Percentiles rank a stretch among this genome's conserved stretches.
Conservation (phyloP, 1,140 invertebrate species). For the Magallana angulata region DNA sequence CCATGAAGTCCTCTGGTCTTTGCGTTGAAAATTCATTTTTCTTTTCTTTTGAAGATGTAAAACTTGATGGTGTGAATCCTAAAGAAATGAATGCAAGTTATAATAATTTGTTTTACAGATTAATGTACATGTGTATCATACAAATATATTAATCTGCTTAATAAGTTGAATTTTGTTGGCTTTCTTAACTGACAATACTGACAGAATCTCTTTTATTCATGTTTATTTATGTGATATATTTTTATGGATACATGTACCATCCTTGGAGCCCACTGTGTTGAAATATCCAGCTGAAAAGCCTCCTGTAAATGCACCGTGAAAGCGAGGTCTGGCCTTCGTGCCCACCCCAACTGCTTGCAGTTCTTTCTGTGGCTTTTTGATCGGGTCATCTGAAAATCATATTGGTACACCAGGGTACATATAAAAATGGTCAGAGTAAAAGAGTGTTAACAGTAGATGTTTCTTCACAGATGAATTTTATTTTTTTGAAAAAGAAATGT, state of each 20-base stretch:
- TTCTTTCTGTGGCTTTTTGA: conserved; percentile 82
- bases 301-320: conserved; percentile 99
- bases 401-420: not conserved
- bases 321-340: conserved; percentile 92
- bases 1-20: conserved; percentile 95
- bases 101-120: too few relatives aligned
- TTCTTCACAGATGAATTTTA: not conserved
- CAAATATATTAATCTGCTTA: too few relatives aligned
- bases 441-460: not conserved
- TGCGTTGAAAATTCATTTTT: conserved; percentile 79
- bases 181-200: too few relatives aligned
- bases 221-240: too few relatives aligned
- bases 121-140: too few relatives aligned
- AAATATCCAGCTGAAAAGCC: conserved; percentile 99
- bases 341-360: conserved; percentile 96
- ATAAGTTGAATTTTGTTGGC: too few relatives aligned
- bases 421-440: not conserved
- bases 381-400: conserved; percentile 62
- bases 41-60: conserved; percentile 91
- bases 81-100: not conserved
- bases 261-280: conserved; percentile 96
- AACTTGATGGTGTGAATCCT: conserved; percentile 93
- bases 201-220: too few relatives aligned
- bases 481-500: not conserved
- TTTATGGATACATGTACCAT: conserved; percentile 83